Base-by-base conservation (phyloP, 2,113 vertebrate species). In the Caloenas nicobarica region DNA sequence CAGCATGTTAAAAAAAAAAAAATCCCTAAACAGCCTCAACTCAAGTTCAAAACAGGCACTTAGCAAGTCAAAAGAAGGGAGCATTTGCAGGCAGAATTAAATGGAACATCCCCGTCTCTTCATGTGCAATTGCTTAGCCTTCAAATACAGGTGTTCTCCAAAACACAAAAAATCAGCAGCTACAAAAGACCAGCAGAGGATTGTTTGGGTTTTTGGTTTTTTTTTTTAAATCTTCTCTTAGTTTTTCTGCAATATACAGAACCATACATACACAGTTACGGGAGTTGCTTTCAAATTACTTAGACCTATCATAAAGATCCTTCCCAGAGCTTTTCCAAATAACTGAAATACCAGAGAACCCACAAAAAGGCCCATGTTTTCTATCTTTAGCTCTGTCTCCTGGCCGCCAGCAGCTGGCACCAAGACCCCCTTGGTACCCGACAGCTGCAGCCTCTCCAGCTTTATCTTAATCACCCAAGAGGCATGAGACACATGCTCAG, bases 301-400 rank as follows among this genome's bases (percentile, higher is more conserved):
- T 7, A 14, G 23, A 69, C 2, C 0, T 19, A 93, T 82, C 69
- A 74, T 57, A 56, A 38, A 77, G 54, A 62, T 70, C 50, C 89
- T 66, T 57, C 54, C 56, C 80, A 72, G n/a, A 77, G 74, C 71
- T 76, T 54, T 88, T 66, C 46, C 89, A 94, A 91, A 81, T 86
- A 85, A 61, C 81, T 80, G 77, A 54, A 92, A 95, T 95, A 84
- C 89, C 95, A 95, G 46, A 80, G 68, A 92, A 84, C 50, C 57
- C 95, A 84, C 76, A 71, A 76, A 89, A 92, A 81, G 38, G 51
- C 22, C 60, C 51, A 16, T 73, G 68, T 68, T 92, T 48, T 42
- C 91, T 92, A 88, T 71, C 81, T 95, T 89, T 89, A 96, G 78
- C 38, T 8, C 50, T 62, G 36, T 46, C 60, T 74, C 68, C 71